Base-by-base conservation (phyloP, 2,113 vertebrate species). In the Tragelaphus strepsiceros region DNA sequence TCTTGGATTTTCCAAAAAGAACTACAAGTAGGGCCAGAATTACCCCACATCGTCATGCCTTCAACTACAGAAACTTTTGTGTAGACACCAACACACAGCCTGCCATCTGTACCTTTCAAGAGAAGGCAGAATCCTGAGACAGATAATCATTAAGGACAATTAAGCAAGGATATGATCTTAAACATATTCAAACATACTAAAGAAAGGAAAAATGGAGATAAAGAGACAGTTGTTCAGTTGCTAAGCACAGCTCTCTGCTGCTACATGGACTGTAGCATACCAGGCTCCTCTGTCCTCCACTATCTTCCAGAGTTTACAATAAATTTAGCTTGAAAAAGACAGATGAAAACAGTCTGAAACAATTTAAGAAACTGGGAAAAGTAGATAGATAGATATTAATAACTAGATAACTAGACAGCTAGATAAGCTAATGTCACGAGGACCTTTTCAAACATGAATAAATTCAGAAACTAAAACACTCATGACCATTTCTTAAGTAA, bases 11-110 rank as follows among this genome's bases (percentile, higher is more conserved):
- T 32, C 62, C 84, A 39, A 26, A 87, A 39, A 21, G 16, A 58
- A 86, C 30, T 49, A 43, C 71, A 78, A 32, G 28, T 32, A 59
- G 51, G 67, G 12, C 71, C 19, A 16, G 39, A 46, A 90, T 59
- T n/a, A n/a, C 8, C 35, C 5, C 6, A 2, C 9, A 22, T 7
- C 7, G 7, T 0, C 12, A 5, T 3, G 30, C 30, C 74, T 10
- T 49, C 74, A 80, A 58, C 39, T 59, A 26, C 54, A 12, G 30
- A 32, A 61, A n/a, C 2, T 71, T 71, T 35, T 61, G 28, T n/a
- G 16, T 16, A 49, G 39, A 49, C 54, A 24, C 56, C 32, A 49
- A 11, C 15, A 61, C 3, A 1, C 22, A 91, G 30, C 30, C 39
- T 49, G 43, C 39, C 56, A 80, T 19, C 74, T 61, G 54, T 17